phyloP scores from a whole-genome alignment of 2,888 invertebrate species.

The Andrena trimmerana region DNA sequence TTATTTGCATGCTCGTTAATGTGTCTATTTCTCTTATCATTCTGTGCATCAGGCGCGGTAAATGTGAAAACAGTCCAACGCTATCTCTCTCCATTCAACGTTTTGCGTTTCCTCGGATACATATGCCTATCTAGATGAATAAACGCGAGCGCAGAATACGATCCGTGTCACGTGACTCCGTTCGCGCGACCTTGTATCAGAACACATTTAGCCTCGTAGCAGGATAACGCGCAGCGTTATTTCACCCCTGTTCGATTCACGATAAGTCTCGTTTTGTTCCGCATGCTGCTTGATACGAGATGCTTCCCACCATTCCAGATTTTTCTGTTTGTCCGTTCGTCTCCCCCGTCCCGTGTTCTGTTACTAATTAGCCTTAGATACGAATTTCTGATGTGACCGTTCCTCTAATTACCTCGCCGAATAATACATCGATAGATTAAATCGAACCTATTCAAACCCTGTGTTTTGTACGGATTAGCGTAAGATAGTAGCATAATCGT shows the following conservation, averaged over 20 bases:
- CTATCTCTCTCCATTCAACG: background rate
- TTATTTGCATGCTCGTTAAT: constrained; percentile 15
- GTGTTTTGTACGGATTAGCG: too few species aligned
- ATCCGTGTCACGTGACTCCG: constrained; percentile 13
- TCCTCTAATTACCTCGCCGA: background rate
- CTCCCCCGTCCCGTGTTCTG: constrained; percentile 30
- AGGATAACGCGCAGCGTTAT: constrained; percentile 39
- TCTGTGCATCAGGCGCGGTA: background rate
- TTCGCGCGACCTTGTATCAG: constrained; percentile 19
- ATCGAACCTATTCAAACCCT: background rate
- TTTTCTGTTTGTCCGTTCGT: constrained; percentile 63
- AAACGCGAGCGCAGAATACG: constrained; percentile 8
- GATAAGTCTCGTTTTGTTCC: constrained; percentile 72
- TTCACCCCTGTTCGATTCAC: constrained; percentile 36
- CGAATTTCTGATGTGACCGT: constrained; percentile 14
- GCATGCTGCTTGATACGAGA: constrained; percentile 59
- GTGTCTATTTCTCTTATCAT: constrained; percentile 24
- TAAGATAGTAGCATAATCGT: too few species aligned
- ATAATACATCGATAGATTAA: background rate
- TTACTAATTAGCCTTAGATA: constrained; percentile 33
- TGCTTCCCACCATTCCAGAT: constrained; percentile 78
- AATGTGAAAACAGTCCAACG: constrained; percentile 14
- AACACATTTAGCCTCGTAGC: background rate
- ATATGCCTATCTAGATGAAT: constrained; percentile 36
- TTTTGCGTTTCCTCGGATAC: constrained; percentile 18